Evolutionary conservation across 1,140 invertebrate species (phyloP).

Genomic region (Neoseiulus cucumeris): DNA sequence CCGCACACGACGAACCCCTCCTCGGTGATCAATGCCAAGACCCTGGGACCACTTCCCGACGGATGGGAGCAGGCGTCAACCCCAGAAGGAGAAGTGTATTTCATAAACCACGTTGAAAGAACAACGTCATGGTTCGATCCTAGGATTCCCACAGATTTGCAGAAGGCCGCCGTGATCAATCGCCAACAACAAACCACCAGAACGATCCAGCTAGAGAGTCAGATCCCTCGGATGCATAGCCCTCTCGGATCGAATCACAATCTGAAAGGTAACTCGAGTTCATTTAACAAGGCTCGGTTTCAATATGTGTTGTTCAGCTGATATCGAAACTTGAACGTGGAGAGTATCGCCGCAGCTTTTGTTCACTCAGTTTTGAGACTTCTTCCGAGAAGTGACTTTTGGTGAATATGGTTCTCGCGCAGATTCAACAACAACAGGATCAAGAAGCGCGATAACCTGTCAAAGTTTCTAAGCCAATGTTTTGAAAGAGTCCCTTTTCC

Average conservation of each 20-base stretch:
- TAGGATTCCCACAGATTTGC: slow-evolving; percentile 15
- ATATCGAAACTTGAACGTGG: no score
- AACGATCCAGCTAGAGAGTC: background rate
- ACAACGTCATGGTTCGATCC: slow-evolving; percentile 89
- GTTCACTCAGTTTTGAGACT: no score
- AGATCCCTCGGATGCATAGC: slow-evolving; percentile 1
- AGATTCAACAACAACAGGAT: no score
- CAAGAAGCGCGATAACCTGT: no score
- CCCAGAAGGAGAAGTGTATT: slow-evolving; percentile 81
- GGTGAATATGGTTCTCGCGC: no score
- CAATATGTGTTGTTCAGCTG: no score
- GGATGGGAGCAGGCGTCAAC: slow-evolving; percentile 90
- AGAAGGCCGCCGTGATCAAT: background rate
- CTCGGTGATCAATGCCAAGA: slow-evolving; percentile 23
- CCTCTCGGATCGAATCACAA: slow-evolving; percentile 13
- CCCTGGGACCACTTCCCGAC: slow-evolving; percentile 61
- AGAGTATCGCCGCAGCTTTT: no score
- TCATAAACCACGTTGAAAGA: slow-evolving; percentile 82
- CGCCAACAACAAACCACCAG: background rate
- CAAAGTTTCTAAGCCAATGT: no score
- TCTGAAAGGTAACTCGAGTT: slow-evolving; percentile 5
- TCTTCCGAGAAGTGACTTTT: no score
- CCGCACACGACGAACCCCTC: slow-evolving; percentile 15
- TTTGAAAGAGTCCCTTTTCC: no score
- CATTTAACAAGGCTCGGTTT: no score